Evolutionary conservation across 2,113 vertebrate genomes (phyloP).

Genomic region (Mesocricetus auratus): DNA sequence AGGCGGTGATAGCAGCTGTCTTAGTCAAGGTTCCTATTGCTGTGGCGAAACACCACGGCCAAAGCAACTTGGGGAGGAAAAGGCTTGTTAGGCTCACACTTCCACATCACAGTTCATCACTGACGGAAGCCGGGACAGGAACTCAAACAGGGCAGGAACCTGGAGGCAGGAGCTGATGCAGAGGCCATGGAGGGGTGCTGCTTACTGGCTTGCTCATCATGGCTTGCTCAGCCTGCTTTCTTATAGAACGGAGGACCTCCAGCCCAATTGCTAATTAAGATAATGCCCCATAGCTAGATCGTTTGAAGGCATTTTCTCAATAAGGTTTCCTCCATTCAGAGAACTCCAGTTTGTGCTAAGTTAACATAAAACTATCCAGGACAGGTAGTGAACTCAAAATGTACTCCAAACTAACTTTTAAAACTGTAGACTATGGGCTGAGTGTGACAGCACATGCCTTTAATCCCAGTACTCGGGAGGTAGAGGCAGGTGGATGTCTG

Average conservation of each 20-base stretch:
- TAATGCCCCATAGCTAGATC: not conserved
- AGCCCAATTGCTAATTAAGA: not conserved
- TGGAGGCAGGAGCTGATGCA: not conserved
- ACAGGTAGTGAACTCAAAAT: not conserved
- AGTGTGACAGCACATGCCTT: not conserved
- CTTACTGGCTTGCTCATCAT: not conserved
- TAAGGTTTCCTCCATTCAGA: not conserved
- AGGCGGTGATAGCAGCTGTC: not conserved
- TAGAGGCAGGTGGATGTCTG: not conserved
- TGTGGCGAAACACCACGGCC: not conserved
- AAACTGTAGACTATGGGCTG: not conserved
- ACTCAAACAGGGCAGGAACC: not conserved
- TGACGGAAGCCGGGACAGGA: not conserved
- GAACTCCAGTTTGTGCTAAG: not conserved
- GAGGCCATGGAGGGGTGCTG: not conserved
- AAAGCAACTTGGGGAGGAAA: not conserved
- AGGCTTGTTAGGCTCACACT: not conserved
- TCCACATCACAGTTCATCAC: not conserved
- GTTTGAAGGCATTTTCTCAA: not conserved
- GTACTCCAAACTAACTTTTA: not conserved
- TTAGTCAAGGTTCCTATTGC: too few relatives aligned
- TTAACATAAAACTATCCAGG: not conserved
- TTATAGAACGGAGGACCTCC: not conserved
- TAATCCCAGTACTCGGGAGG: not conserved
- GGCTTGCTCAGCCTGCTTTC: not conserved